Evolutionary conservation across 2,888 invertebrate genomes (phyloP), one percentile per base, ranked within the genome.

Genomic region (Drosophila vallismaia): DNA sequence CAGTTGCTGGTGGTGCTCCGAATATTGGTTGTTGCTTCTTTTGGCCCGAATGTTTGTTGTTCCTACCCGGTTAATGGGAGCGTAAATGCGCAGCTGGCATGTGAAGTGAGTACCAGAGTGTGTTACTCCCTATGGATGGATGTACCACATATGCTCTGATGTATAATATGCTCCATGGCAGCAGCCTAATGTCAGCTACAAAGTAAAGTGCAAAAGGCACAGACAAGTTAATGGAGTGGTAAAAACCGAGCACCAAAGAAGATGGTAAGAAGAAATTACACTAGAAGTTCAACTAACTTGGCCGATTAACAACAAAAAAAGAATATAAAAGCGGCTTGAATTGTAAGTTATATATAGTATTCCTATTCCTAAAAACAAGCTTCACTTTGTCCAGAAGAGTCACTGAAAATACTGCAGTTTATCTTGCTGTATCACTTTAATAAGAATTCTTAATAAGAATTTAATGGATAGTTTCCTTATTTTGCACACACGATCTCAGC

Each of bases 71-170:
- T 76, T 83, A 83, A 83, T 83, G 82, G 82, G 82, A 83, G 82
- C 82, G 82, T 83, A 83, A 83, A 87, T 87, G 85, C 82, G 85
- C 82, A 87, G 75, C 75, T 87, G 82, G 87, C 82, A 79, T 87
- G 85, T 73, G 72, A 83, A 76, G 79, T 76, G 76, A 66, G 70
- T 64, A 51, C 44, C 36, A 8, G 62, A 50, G 62, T 74, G 50
- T 59, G 54, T 55, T 68, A 60, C 60, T 57, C 68, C 49, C 51
- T 45, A 8, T 42, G 42, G 48, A 50, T 40, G 45, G 42, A 46
- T 44, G 44, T 56, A 36, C 42, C 46, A 57, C 26, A 51, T 53
- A 48, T 29, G 24, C 44, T 36, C 12, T 36, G 33, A 48, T 33
- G 8, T 26, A 38, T 38, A 26, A 7, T 24, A 26, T 29, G 29